Conservation (phyloP, 2,888 invertebrate genomes). For the Tenthredo mesomela region DNA sequence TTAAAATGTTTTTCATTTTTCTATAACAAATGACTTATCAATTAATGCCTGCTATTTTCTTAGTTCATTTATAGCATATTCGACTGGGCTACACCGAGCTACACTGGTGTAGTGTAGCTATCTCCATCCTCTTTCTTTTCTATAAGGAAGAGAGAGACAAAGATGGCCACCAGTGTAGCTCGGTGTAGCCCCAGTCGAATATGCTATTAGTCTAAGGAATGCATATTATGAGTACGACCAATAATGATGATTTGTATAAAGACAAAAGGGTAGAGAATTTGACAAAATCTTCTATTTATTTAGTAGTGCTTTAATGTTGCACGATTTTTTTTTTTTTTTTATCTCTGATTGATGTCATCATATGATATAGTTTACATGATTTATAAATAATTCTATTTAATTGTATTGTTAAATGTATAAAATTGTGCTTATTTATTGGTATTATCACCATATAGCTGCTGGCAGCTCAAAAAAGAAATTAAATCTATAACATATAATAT, state of each 20-base stretch:
- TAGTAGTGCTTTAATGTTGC: conserved; percentile 11
- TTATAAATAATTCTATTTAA: conserved; percentile 1
- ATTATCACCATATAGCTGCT: background rate
- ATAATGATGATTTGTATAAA: background rate
- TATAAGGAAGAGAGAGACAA: no score
- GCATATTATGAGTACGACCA: background rate
- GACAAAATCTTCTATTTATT: conserved; percentile 16
- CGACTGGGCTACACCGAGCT: no score
- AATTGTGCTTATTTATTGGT: background rate
- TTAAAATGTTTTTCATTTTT: conserved; percentile 18
- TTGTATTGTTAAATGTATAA: background rate
- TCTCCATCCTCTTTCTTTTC: no score
- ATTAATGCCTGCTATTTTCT: conserved; percentile 16
- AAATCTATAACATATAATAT: conserved; percentile 29
- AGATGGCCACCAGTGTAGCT: no score
- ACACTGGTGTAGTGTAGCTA: no score
- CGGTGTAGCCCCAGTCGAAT: no score
- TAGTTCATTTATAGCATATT: no score
- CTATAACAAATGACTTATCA: conserved; percentile 14
- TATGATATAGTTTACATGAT: conserved; percentile 27
- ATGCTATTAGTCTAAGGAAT: background rate
- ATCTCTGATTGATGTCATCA: background rate
- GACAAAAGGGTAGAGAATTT: background rate
- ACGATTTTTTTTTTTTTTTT: background rate
- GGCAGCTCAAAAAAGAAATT: background rate